Base-by-base conservation (phyloP, 2,797 vertebrate genomes). In the Hephaestus fuliginosus region DNA sequence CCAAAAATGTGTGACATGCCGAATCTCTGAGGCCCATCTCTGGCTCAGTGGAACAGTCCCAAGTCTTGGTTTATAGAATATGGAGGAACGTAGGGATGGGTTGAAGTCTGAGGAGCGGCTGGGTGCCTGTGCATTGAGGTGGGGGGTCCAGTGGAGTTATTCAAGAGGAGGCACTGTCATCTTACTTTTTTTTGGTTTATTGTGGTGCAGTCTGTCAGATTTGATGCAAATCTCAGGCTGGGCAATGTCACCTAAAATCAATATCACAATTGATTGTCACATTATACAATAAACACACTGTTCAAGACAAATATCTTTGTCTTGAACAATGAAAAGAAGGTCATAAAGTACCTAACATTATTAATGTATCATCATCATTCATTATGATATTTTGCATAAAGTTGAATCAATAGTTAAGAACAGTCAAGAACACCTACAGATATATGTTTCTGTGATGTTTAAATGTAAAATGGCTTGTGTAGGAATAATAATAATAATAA, bases 21-120 rank as follows among this genome's bases (percentile, higher is more conserved):
- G 52, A 70, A 80, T 84, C 83, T 88, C 83, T 53, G 61, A 61
- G 83, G 82, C 66, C 28, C 4, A 5, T 85, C 60, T 53, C 51
- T 36, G 70, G 60, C 76, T 86, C 62, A 52, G 73, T 25, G 48
- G 70, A 85, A 60, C 52, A 58, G 60, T 78, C 83, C 76, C 51
- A 46, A 69, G 33, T 55, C 65, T 77, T 28, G 28, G 10, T 84
- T 87, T 77, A 68, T 43, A 48, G 76, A 64, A 77, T 36, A 56
- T 43, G 53, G 53, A 70, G 25, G 62, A 53, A 78, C 3, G 1
- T 68, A 39, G 56, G 62, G 41, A 80, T 22, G 56, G 41, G 64
- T n/a, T 70, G 51, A 74, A 68, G 73, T 80, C 11, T 84, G 76
- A 69, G 33, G 49, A 51, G 41, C 20, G 65, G 55, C 63, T 78